Base-by-base conservation (phyloP, 2,888 invertebrate species). In the Drosophila limbata region DNA sequence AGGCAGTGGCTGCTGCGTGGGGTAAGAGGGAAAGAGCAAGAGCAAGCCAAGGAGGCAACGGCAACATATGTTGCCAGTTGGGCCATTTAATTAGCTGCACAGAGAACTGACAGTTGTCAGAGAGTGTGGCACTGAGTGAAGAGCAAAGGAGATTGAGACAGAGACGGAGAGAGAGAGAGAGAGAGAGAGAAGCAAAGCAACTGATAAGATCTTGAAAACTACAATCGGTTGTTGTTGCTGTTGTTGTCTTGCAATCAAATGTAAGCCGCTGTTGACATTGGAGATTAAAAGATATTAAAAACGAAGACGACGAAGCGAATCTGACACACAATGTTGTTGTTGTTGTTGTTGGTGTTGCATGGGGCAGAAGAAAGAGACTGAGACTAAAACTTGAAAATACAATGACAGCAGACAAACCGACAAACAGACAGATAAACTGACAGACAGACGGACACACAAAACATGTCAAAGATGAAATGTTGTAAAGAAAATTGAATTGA, bases 231-330 rank as follows among this genome's bases (percentile, higher is more conserved):
- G 56, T 39, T 63, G 62, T 37, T 63, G 61, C 48, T 76, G 77
- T 66, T 75, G 77, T 85, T 88, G 85, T 81, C 85, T 85, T 85
- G 86, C 84, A 88, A 89, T 88, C 88, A 89, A 89, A 89, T 89
- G 89, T 88, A 88, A 88, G 89, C 89, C 89, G 81, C 83, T 88
- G 88, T 89, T 88, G 89, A 88, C 89, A 88, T 86, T 88, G 88
- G 79, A 89, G 88, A 88, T 89, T 89, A 88, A 89, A 89, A 88
- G 89, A 88, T 89, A 88, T 88, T 84, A 85, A 84, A 85, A 85
- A 79, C 77, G 81, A 80, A 79, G 82, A 81, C 79, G 80, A 76
- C 77, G 81, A 77, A 65, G 79, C 65, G 79, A 73, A 66, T 73
- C 79, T 67, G 73, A 73, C 73, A 76, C 59, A 67, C 65, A 61